Evolutionary conservation across 1,140 invertebrate species (phyloP).

Genomic region (Drosophila suzukii): DNA sequence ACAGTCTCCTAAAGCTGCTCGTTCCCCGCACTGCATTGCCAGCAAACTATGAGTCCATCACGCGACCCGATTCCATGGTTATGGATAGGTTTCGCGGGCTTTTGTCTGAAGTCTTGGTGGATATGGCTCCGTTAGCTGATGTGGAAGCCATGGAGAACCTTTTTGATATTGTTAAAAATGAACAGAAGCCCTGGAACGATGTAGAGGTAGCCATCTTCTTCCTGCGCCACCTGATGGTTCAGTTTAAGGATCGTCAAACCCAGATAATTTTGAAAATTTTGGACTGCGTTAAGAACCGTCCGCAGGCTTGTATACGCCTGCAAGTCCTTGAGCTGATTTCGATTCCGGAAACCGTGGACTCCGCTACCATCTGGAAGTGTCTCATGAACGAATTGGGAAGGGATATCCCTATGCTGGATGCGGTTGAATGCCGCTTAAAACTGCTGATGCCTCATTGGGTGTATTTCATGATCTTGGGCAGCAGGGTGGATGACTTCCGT

Average conservation of each 20-base stretch:
- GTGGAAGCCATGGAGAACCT: neutral
- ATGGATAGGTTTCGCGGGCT: neutral
- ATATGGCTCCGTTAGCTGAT: neutral
- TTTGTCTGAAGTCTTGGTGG: neutral
- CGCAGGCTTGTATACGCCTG: neutral
- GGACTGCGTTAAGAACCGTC: neutral
- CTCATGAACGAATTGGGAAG: neutral
- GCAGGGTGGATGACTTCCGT: neutral
- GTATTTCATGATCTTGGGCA: neutral
- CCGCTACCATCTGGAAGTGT: neutral
- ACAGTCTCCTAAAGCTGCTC: neutral
- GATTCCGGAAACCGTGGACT: neutral
- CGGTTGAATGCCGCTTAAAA: neutral
- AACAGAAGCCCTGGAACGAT: neutral
- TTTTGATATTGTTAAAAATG: neutral
- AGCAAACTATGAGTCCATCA: neutral
- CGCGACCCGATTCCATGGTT: neutral
- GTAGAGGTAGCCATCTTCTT: neutral
- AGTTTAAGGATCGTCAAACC: neutral
- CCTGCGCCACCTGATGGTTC: neutral
- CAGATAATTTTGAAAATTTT: neutral
- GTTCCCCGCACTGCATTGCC: neutral
- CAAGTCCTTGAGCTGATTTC: neutral
- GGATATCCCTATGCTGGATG: neutral
- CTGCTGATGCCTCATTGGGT: neutral